Evolutionary conservation across 2,113 vertebrate species (phyloP).

Genomic region (Oostethus manadensis): DNA sequence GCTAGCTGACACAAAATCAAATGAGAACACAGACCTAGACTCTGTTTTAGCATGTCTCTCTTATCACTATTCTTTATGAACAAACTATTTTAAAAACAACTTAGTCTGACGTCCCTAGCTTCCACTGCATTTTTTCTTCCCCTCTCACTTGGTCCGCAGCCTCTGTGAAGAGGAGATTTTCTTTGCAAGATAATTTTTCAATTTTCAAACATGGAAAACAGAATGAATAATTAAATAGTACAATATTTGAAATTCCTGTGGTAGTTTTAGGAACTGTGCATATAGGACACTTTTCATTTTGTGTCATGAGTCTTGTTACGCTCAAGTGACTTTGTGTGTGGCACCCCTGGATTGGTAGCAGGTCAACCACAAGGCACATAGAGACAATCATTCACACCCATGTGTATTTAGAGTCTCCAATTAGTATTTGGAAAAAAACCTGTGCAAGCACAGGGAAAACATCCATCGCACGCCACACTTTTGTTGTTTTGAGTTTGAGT

Average conservation of each 20-base stretch:
- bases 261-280: slow-evolving; percentile 38
- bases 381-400: too few species aligned
- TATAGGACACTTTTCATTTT: slow-evolving; percentile 4
- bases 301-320: neutral
- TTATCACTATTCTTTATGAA: slow-evolving; percentile 60
- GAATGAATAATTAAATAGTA: slow-evolving; percentile 72
- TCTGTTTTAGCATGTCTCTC: slow-evolving; percentile 61
- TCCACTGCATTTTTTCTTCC: slow-evolving; percentile 4
- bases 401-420: too few species aligned
- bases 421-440: too few species aligned
- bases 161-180: slow-evolving; percentile 17
- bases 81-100: slow-evolving; percentile 66
- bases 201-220: slow-evolving; percentile 79
- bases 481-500: too few species aligned
- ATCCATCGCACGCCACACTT: too few species aligned
- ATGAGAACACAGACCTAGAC: slow-evolving; percentile 38
- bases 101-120: slow-evolving; percentile 60
- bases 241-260: slow-evolving; percentile 57
- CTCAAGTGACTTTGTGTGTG: too few species aligned
- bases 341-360: too few species aligned
- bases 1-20: slow-evolving; percentile 54
- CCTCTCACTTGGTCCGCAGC: neutral
- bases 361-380: too few species aligned
- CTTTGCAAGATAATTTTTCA: slow-evolving; percentile 83
- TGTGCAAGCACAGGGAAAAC: too few species aligned